Percentiles rank a stretch among this genome's conserved stretches.
Conservation (phyloP, 2,113 vertebrate genomes). For the Equus przewalskii region DNA sequence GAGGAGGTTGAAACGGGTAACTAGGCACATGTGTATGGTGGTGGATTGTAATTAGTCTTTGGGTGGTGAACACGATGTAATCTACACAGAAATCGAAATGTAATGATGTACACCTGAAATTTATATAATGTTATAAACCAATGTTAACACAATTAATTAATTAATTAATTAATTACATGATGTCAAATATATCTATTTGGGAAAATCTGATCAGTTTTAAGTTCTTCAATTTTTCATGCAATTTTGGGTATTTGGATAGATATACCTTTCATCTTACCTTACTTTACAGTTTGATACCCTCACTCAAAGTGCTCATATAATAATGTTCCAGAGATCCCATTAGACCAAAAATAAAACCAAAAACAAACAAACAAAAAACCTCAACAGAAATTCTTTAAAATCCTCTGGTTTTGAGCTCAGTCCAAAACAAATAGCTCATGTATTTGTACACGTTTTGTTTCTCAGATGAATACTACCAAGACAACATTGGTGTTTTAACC, state of each 20-base stretch:
- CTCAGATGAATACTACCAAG: not conserved
- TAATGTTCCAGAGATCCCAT: not conserved
- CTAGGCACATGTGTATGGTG: no score
- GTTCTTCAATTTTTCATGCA: not conserved
- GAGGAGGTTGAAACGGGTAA: no score
- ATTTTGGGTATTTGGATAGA: not conserved
- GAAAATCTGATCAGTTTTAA: slow-evolving; percentile 5
- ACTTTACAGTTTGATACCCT: not conserved
- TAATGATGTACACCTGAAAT: no score
- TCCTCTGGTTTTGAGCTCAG: not conserved
- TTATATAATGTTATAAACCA: no score
- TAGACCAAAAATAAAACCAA: slow-evolving; percentile 49
- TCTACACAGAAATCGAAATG: no score
- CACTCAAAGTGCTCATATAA: not conserved
- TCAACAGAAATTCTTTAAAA: slow-evolving; percentile 26
- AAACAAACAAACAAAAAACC: slow-evolving; percentile 22
- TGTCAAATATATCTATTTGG: not conserved
- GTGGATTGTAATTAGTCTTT: no score
- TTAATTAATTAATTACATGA: not conserved
- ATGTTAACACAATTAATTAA: no score
- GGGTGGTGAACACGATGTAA: no score
- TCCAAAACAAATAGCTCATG: not conserved
- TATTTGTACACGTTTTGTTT: slow-evolving; percentile 29
- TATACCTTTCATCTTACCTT: not conserved
- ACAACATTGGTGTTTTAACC: not conserved